These are phyloP conservation scores for Hydroisotoma schaefferi DNA, from an alignment of 2,888 invertebrate genomes.

Conservation along the genomic window DNA sequence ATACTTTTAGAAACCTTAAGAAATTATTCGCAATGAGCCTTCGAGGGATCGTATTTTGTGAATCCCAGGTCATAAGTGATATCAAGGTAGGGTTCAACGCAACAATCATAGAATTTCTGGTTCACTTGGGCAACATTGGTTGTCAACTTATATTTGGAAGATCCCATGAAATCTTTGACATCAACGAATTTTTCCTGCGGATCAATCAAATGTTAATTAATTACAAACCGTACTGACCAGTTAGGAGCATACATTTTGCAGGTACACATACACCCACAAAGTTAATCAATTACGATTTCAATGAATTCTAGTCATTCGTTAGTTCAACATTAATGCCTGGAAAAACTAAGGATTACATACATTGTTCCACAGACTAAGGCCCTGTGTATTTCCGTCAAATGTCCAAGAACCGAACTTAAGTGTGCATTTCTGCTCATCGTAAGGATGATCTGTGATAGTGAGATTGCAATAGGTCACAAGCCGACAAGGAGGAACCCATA, in stretches of 20 bases:
- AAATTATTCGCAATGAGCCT: not conserved
- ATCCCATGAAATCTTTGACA: not conserved
- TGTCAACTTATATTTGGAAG: slow-evolving; percentile 1
- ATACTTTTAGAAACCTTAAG: too few relatives aligned
- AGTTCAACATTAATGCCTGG: not conserved
- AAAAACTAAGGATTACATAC: slow-evolving; percentile 10
- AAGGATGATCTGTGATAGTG: slow-evolving; percentile 22
- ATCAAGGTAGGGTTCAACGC: slow-evolving; percentile 35
- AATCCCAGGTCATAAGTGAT: slow-evolving; percentile 23
- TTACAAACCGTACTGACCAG: not conserved
- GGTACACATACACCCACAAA: too few relatives aligned
- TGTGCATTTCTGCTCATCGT: slow-evolving; percentile 32
- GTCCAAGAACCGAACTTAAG: slow-evolving; percentile 42
- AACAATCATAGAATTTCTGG: slow-evolving; percentile 37
- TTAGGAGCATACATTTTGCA: too few relatives aligned
- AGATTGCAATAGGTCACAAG: slow-evolving; percentile 32
- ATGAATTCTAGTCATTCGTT: not conserved
- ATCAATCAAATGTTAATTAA: not conserved
- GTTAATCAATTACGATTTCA: too few relatives aligned
- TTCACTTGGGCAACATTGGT: not conserved
- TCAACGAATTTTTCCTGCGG: not conserved
- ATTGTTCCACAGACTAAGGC: slow-evolving; percentile 27
- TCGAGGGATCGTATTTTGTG: not conserved
- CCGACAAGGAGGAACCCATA: slow-evolving; percentile 38
- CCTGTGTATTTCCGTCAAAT: slow-evolving; percentile 33